These are phyloP conservation scores for Pelodiscus sinensis DNA, from an alignment of 2,113 vertebrate genomes.

Conservation along the genomic window DNA sequence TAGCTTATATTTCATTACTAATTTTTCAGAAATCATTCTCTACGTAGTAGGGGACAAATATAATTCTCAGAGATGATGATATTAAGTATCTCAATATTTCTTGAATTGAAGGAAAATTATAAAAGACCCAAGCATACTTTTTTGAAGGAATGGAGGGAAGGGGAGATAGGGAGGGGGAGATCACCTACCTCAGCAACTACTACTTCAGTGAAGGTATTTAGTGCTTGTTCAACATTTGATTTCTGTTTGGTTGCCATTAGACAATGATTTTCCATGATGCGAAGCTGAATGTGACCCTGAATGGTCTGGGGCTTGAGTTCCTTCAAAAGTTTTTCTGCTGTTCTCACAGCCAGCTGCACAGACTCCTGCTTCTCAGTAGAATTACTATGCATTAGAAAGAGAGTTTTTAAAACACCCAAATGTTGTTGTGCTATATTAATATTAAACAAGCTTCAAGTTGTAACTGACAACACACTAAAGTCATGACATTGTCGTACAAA, in stretches of 20 bases:
- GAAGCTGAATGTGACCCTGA: constrained; percentile 89
- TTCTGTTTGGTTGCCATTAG: constrained; percentile 94
- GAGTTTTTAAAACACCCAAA: not conserved
- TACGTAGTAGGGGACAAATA: not conserved
- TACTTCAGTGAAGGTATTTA: constrained; percentile 90
- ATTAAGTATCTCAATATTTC: fast-evolving
- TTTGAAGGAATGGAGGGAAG: not conserved
- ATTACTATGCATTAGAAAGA: constrained; percentile 79
- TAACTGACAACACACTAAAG: not conserved
- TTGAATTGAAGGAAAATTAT: not conserved
- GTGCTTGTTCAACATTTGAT: constrained; percentile 89
- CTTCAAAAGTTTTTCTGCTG: constrained; percentile 95
- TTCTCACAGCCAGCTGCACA: constrained; percentile 92
- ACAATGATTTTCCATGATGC: constrained; percentile 95
- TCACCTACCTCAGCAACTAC: constrained; percentile 90
- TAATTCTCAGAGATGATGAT: not conserved
- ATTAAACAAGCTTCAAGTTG: not conserved
- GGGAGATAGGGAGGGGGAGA: not conserved
- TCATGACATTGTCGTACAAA: not conserved
- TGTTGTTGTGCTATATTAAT: not conserved
- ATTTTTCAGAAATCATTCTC: not conserved
- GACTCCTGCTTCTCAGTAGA: constrained; percentile 96
- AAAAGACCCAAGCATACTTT: not conserved
- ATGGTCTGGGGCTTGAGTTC: constrained; percentile 93
- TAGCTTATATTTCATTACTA: not conserved